phyloP scores from a whole-genome alignment of 2,113 vertebrate species.

The Ochotona curzoniae region DNA sequence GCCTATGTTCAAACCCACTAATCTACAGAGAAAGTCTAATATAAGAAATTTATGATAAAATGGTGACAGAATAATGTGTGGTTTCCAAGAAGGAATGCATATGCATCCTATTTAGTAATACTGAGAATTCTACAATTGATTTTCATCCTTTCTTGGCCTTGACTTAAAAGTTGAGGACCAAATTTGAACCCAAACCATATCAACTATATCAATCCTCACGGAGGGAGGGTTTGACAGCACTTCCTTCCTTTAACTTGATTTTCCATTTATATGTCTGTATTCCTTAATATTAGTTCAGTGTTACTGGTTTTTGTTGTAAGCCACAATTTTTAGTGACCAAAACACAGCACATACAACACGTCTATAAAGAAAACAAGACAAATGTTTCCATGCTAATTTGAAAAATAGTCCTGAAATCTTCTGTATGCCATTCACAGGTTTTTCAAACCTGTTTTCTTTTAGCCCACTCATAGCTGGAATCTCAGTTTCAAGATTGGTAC shows the following conservation, averaged over 20 bases:
- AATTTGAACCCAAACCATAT: not conserved
- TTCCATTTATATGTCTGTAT: not conserved
- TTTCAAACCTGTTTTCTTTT: not conserved
- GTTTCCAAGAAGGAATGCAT: not conserved
- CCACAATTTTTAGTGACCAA: not conserved
- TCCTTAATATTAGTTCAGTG: conserved; percentile 17
- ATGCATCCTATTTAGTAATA: not conserved
- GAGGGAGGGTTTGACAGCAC: not conserved
- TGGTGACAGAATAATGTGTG: not conserved
- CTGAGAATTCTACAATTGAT: not conserved
- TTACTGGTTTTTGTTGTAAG: conserved; percentile 42
- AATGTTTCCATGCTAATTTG: not conserved
- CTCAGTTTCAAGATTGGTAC: not conserved
- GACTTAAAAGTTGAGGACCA: not conserved
- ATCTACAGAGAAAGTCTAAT: not conserved
- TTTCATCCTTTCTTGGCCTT: not conserved
- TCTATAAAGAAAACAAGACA: conserved; percentile 18
- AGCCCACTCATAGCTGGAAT: not conserved
- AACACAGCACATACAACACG: not conserved
- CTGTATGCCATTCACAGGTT: not conserved
- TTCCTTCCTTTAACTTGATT: not conserved
- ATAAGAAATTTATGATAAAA: not conserved
- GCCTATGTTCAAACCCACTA: not conserved
- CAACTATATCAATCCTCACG: not conserved
- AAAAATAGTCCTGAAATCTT: conserved; percentile 11